Conservation (phyloP, 2,888 invertebrate genomes). For the Drosophila prolongata region DNA sequence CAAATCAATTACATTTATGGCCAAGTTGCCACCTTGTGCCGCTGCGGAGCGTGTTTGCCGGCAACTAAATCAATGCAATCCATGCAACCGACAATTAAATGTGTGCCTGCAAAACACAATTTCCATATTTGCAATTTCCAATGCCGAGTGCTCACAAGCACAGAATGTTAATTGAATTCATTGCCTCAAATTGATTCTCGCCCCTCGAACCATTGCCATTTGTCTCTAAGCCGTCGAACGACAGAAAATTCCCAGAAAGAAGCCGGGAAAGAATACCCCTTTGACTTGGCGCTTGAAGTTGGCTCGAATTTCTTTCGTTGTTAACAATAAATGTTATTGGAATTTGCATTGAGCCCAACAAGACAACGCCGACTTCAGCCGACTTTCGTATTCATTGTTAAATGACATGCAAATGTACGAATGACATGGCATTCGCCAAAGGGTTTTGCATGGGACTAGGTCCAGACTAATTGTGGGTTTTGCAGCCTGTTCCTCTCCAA, state of each 20-base stretch:
- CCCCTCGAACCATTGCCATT: conserved; percentile 18
- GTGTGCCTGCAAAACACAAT: conserved; percentile 46
- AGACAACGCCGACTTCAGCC: conserved; percentile 20
- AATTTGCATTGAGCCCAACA: conserved; percentile 26
- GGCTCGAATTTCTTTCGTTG: conserved; percentile 53
- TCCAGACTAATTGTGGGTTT: conserved; percentile 58
- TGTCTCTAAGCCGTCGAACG: conserved; percentile 25
- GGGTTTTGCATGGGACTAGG: background rate
- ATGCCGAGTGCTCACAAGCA: conserved; percentile 21
- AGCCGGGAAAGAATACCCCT: conserved; percentile 34
- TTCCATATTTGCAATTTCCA: conserved; percentile 69
- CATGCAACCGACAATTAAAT: conserved; percentile 58
- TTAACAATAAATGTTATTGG: conserved; percentile 50
- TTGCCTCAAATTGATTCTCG: conserved; percentile 32
- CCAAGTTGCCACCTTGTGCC: conserved; percentile 67
- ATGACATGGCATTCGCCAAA: conserved; percentile 62
- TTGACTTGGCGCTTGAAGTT: conserved; percentile 48
- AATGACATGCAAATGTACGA: conserved; percentile 72
- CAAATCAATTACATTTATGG: conserved; percentile 76
- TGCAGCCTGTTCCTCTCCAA: conserved; percentile 19
- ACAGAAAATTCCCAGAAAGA: conserved; percentile 43
- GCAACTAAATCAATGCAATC: conserved; percentile 63
- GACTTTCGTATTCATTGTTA: conserved; percentile 57
- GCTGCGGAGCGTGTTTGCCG: conserved; percentile 38
- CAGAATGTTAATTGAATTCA: conserved; percentile 49